Evolutionary conservation across 1,140 invertebrate genomes (phyloP).

Genomic region (Bombus pyrosoma): DNA sequence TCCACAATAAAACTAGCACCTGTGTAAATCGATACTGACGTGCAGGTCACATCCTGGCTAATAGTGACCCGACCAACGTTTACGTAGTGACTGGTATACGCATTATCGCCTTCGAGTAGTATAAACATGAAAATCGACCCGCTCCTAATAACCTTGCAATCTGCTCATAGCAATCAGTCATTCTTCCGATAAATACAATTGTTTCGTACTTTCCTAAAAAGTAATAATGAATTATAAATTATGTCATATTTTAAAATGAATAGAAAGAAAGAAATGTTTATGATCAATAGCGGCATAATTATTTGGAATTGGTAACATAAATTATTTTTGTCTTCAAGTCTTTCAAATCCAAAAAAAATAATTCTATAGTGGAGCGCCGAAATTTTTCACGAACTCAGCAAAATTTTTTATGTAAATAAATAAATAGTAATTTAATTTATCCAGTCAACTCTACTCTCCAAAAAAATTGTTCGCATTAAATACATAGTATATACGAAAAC

Average conservation of each 20-base stretch:
- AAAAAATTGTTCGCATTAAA: too few relatives aligned
- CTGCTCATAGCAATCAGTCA: too few relatives aligned
- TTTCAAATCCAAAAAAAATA: too few relatives aligned
- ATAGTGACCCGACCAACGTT: slow-evolving; percentile 29
- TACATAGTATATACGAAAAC: too few relatives aligned
- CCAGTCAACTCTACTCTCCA: too few relatives aligned
- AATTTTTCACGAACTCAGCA: too few relatives aligned
- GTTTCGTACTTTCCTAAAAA: not conserved
- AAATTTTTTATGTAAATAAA: too few relatives aligned
- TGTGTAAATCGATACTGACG: slow-evolving; percentile 62
- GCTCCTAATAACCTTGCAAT: not conserved
- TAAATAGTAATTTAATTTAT: too few relatives aligned
- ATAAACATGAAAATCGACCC: not conserved
- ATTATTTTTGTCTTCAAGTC: too few relatives aligned
- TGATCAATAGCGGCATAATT: not conserved
- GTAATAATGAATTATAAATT: not conserved
- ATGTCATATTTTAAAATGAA: not conserved
- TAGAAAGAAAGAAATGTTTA: not conserved
- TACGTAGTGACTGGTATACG: slow-evolving; percentile 13
- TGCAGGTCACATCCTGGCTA: slow-evolving; percentile 25
- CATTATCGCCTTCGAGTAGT: not conserved
- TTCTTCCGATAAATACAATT: too few relatives aligned
- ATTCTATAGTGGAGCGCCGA: too few relatives aligned
- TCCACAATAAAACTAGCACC: slow-evolving; percentile 30
- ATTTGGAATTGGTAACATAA: not conserved